Conservation (phyloP, 2,797 vertebrate species). For the Sternotherus odoratus region DNA sequence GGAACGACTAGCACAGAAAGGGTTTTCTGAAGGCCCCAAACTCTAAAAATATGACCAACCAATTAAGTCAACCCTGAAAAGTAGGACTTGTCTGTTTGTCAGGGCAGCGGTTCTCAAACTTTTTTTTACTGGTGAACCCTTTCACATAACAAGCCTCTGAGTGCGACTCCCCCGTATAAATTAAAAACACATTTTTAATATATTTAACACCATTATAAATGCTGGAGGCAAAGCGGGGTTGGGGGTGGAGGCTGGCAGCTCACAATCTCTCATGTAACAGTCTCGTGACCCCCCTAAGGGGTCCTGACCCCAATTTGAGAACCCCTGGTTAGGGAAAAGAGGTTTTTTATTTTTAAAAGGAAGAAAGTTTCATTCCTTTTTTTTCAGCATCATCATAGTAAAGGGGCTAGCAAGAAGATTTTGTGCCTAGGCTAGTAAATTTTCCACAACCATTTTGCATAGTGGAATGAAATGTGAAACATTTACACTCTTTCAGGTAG, state of each 20-base stretch:
- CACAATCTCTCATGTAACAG: too few relatives aligned
- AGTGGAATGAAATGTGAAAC: not conserved
- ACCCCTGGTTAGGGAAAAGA: too few relatives aligned
- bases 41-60: not conserved
- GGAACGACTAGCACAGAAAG: not conserved
- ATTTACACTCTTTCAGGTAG: not conserved
- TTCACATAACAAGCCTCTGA: too few relatives aligned
- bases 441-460: not conserved
- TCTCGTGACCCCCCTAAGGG: too few relatives aligned
- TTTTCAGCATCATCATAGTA: not conserved
- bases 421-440: not conserved
- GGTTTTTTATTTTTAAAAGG: not conserved
- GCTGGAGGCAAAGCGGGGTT: too few relatives aligned
- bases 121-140: too few relatives aligned
- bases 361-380: not conserved
- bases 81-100: not conserved
- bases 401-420: not conserved
- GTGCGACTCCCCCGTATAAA: too few relatives aligned
- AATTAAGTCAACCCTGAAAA: not conserved
- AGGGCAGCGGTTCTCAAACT: not conserved
- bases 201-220: too few relatives aligned
- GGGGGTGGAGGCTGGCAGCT: too few relatives aligned
- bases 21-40: not conserved
- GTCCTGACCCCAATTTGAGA: too few relatives aligned
- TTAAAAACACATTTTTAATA: too few relatives aligned